Conservation (phyloP, 92 coral and sea anemone species). For the Meandrina meandrites region DNA sequence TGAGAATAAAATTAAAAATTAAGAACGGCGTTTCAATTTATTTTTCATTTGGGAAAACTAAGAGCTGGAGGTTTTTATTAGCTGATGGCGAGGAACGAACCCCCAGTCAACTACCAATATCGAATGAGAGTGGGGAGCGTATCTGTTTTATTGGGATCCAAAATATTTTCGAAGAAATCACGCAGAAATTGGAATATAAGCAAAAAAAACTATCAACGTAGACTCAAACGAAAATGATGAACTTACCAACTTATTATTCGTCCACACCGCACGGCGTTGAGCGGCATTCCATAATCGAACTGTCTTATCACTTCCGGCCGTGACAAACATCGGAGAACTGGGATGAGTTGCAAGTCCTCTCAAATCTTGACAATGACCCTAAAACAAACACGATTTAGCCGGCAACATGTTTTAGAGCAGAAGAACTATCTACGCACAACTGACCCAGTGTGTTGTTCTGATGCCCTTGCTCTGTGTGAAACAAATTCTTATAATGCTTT, state of each 20-base stretch:
- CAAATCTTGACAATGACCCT: constrained; percentile 80
- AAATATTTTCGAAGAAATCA: no score
- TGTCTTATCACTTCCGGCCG: constrained; percentile 75
- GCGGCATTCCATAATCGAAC: constrained; percentile 76
- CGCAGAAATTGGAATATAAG: no score
- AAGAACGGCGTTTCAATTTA: no score
- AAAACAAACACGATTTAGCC: neutral
- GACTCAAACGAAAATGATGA: neutral
- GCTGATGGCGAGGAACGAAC: no score
- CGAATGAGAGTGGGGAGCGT: no score
- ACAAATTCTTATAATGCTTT: neutral
- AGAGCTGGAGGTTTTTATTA: no score
- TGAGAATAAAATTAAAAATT: no score
- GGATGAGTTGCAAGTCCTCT: constrained; percentile 82
- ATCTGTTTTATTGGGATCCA: no score
- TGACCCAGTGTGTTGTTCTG: no score
- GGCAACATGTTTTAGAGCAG: neutral
- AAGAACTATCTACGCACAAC: neutral
- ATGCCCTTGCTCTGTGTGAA: neutral
- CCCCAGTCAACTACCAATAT: no score
- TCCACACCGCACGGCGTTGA: constrained; percentile 61
- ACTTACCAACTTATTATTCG: constrained; percentile 66
- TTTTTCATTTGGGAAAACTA: no score
- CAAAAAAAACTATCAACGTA: no score
- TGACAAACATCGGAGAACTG: constrained; percentile 54